Conservation (phyloP, 35 echinoderm and acorn worm genomes). For the Apostichopus japonicus region DNA sequence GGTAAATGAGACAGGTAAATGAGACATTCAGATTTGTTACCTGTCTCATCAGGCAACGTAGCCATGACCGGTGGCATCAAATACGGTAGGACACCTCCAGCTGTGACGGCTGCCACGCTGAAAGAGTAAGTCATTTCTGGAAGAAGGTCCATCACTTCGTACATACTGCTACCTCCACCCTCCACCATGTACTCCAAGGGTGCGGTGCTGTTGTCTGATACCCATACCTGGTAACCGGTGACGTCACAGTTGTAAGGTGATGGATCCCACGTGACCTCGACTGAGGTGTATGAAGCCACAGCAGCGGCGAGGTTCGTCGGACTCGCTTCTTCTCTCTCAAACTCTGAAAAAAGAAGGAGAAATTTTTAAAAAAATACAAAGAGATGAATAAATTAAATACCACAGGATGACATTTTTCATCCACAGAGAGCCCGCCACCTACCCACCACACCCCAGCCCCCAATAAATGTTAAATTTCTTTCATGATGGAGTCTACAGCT, state of each 20-base stretch:
- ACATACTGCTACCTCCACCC: conserved; percentile 59
- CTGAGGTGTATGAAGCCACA: conserved; percentile 43
- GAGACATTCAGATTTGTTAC: conserved; percentile 2
- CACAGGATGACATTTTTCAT: no score
- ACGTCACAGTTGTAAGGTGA: conserved; percentile 88
- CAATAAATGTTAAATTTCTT: no score
- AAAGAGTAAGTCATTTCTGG: conserved; percentile 67
- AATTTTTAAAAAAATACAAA: no score
- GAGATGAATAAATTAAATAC: no score
- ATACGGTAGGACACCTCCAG: conserved; percentile 38
- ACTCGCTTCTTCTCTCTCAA: conserved; percentile 53
- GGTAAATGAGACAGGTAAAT: background rate
- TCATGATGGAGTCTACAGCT: no score
- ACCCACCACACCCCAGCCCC: no score
- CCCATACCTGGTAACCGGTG: conserved; percentile 68
- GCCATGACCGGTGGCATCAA: conserved; percentile 25
- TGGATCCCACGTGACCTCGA: conserved; percentile 70
- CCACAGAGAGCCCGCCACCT: no score
- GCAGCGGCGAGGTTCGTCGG: conserved; percentile 54
- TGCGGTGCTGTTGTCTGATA: background rate
- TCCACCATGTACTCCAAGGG: conserved; percentile 43
- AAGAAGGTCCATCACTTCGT: conserved; percentile 50
- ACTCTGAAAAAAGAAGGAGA: background rate
- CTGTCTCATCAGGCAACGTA: conserved; percentile 30
- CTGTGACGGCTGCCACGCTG: conserved; percentile 64